Base-by-base conservation (phyloP, 1,140 invertebrate genomes). In the Drosophila asahinai region DNA sequence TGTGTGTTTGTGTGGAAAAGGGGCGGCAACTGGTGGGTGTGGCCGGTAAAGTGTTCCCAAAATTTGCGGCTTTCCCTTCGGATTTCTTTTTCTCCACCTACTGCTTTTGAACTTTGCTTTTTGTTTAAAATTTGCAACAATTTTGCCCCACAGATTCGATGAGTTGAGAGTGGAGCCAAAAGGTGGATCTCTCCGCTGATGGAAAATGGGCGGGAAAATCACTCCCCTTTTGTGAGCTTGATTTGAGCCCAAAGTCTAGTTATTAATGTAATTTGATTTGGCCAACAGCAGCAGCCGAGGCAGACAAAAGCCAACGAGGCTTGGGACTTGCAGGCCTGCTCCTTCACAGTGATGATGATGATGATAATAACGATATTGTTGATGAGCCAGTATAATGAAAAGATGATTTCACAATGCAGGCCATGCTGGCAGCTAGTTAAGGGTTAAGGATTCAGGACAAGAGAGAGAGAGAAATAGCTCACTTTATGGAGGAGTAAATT, bases 181-280 rank as follows among this genome's bases (percentile, higher is more conserved):
- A n/a, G 38, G 45, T 17, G 3, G 8, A 1, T 38, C 27, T 6
- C 17, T 36, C 33, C 3, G 8, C 33, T 36, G 38, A 30, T 72
- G 43, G n/a, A 40, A 22, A 51, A 33, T 47, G 64, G 33, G n/a
- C 11, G 61, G 40, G 14, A 25, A 54, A 47, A 30, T 36, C 52
- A 36, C 15, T 38, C 36, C 25, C 68, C 43, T 42, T 38, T 49
- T 72, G 51, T 42, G 65, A 38, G 65, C 52, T 43, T 61, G 78
- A 86, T 86, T 84, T 86, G 80, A 73, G 82, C 54, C 67, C 71
- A 43, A 57, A 45, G 38, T 89, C 65, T 45, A 84, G 84, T 89
- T 87, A 89, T 87, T 89, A 87, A 87, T 89, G 84, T 89, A 87
- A 87, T 87, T 89, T 89, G 77, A 55, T 87, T 77, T 79, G 59